Evolutionary conservation across 1,140 invertebrate species (phyloP), one percentile per base, ranked within the genome.

Genomic region (Pissodes strobi): DNA sequence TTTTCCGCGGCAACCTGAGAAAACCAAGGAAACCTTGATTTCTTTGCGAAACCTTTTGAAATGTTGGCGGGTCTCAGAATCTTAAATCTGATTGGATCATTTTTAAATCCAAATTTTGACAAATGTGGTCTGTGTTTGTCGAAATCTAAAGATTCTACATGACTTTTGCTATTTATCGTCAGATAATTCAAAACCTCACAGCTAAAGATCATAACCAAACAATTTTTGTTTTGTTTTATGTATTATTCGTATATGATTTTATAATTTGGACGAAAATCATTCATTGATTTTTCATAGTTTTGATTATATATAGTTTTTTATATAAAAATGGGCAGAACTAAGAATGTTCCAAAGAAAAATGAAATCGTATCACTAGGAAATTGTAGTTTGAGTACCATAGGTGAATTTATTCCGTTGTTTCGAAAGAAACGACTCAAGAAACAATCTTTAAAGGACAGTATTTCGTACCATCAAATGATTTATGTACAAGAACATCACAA

Each of bases 21-120:
- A 51, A 51, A 53, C 12, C 30, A 2, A 30, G n/a, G 30, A 18
- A 53, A 53, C 21, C 51, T 38, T 37, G 51, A 53, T 53, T 53
- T 25, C n/a, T n/a, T n/a, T n/a, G n/a, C n/a, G n/a, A n/a, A n/a
- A n/a, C n/a, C n/a, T n/a, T n/a, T n/a, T n/a, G n/a, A n/a, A n/a
- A n/a, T n/a, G n/a, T n/a, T n/a, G n/a, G n/a, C n/a, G n/a, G n/a
- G n/a, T n/a, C n/a, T n/a, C n/a, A n/a, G n/a, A n/a, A n/a, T n/a
- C n/a, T n/a, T n/a, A n/a, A n/a, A n/a, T n/a, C n/a, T n/a, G n/a
- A n/a, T n/a, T n/a, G n/a, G n/a, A n/a, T n/a, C n/a, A n/a, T n/a
- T n/a, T n/a, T n/a, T n/a, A n/a, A n/a, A n/a, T n/a, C n/a, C n/a
- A n/a, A n/a, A n/a, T n/a, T n/a, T n/a, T n/a, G n/a, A n/a, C n/a